These are phyloP conservation scores for Jordanella pulchra DNA, from an alignment of 2,797 vertebrate genomes.

Conservation along the genomic window DNA sequence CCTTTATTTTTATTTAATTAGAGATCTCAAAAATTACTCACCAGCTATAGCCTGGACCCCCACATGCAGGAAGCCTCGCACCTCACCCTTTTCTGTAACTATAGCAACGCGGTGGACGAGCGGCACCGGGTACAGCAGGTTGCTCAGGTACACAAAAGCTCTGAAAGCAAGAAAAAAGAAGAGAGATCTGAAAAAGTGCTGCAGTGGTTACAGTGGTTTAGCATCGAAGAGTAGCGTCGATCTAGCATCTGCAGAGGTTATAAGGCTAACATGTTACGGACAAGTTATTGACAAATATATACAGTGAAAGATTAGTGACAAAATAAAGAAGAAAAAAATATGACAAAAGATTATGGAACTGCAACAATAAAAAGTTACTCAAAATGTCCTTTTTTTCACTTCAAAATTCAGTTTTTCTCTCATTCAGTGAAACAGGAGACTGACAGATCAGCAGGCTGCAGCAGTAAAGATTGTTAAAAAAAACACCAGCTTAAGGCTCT, in stretches of 20 bases:
- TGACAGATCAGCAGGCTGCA: constrained; percentile 37
- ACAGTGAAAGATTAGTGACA: constrained; percentile 52
- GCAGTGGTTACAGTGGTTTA: not conserved
- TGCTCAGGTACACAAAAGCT: constrained; percentile 98
- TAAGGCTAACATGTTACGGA: constrained; percentile 24
- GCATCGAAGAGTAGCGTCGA: not conserved
- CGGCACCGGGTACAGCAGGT: constrained; percentile 95
- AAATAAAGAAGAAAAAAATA: constrained; percentile 22
- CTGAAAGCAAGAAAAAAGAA: constrained; percentile 68
- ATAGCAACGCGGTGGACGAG: constrained; percentile 95
- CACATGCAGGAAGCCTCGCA: constrained; percentile 94
- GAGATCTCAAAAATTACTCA: constrained; percentile 73
- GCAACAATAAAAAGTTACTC: constrained; percentile 56
- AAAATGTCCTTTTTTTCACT: not conserved
- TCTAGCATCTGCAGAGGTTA: not conserved
- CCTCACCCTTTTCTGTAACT: constrained; percentile 97
- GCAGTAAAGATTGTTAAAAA: constrained; percentile 19
- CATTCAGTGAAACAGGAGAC: constrained; percentile 72
- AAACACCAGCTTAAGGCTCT: constrained; percentile 36
- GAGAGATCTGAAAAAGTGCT: constrained; percentile 27
- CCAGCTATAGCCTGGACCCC: constrained; percentile 98
- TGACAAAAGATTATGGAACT: constrained; percentile 38
- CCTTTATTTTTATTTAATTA: constrained; percentile 13
- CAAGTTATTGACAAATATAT: constrained; percentile 29
- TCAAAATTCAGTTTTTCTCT: constrained; percentile 59